Conservation (phyloP, 1,140 invertebrate genomes). For the Eupeodes corollae region DNA sequence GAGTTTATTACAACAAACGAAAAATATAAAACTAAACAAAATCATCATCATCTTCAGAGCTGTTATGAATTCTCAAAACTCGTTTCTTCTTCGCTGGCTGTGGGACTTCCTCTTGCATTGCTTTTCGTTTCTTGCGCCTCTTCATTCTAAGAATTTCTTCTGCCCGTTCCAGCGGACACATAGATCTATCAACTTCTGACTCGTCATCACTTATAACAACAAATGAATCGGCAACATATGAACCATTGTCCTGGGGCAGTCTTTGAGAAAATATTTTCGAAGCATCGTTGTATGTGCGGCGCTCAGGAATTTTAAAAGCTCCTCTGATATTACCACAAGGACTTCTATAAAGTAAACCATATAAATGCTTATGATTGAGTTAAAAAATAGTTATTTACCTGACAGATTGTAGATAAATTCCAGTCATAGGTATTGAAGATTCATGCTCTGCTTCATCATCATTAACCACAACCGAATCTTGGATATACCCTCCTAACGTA, state of each 20-base stretch:
- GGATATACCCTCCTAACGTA: conserved; percentile 19
- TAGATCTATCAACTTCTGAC: conserved; percentile 12
- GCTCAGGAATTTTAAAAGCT: conserved; percentile 27
- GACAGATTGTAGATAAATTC: conserved; percentile 46
- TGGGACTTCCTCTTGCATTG: too few species aligned
- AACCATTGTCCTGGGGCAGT: conserved; percentile 15
- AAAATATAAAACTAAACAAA: too few species aligned
- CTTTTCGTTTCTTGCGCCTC: conserved; percentile 5
- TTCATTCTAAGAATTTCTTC: conserved; percentile 27
- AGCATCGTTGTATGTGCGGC: conserved; percentile 16
- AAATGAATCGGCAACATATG: conserved; percentile 27
- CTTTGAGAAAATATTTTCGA: conserved; percentile 27
- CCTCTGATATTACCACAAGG: conserved; percentile 17
- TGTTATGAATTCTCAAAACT: too few species aligned
- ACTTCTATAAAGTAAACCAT: conserved; percentile 13
- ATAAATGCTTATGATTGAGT: background rate
- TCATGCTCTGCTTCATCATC: conserved; percentile 35
- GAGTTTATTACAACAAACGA: too few species aligned
- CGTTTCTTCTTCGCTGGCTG: too few species aligned
- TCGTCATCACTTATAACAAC: conserved; percentile 16
- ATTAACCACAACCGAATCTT: conserved; percentile 31
- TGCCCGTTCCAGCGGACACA: conserved; percentile 30
- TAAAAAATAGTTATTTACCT: conserved; percentile 31
- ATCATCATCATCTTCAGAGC: too few species aligned
- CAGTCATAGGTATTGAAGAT: conserved; percentile 41